Evolutionary conservation across 2,113 vertebrate species (phyloP), one percentile per base, ranked within the genome.

Genomic region (Paradoxurus hermaphroditus): DNA sequence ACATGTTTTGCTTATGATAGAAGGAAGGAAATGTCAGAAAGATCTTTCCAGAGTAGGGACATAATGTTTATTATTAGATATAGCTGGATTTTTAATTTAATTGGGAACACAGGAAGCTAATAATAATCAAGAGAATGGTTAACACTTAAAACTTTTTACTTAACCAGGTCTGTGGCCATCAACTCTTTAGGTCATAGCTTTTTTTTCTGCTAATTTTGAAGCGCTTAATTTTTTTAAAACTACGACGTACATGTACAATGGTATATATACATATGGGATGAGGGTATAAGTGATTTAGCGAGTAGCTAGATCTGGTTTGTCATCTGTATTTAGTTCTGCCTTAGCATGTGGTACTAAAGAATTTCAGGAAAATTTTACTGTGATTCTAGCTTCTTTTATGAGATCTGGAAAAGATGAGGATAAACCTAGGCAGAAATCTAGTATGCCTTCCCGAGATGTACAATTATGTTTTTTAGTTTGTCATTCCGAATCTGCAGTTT

Each of bases 201-300:
- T 95, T 95, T 94, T 89, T 89, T 34, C 4, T 67, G 78, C 67
- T 93, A n/a, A 41, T 90, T 92, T 95, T 90, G 44, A 36, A 21
- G 53, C 46, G 39, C 27, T 27, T 72, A 53, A 51, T 68, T 87
- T 72, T 86, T 91, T 82, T 31, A 70, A 75, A 88, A 53, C 5
- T 44, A 1, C 6, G 23, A 68, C 0, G 0, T 67, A 7, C 46
- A 39, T 44, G 4, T 63, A 12, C n/a, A 19, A 44, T 86, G 41
- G 6, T 53, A 31, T 70, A 9, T 41, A n/a, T 81, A 34, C 2
- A 6, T 72, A 7, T 51, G 19, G 59, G 70, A 39, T 65, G 34
- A 83, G 6, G 23, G 21, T 29, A 51, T 83, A 72, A 29, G 34
- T 90, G 31, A 63, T 27, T 86, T 67, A 53, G 4, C 5, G 15